Percentiles rank a stretch among this genome's conserved stretches.
phyloP scores from a whole-genome alignment of 2,797 vertebrate species.

The Nannoperca obscura region DNA sequence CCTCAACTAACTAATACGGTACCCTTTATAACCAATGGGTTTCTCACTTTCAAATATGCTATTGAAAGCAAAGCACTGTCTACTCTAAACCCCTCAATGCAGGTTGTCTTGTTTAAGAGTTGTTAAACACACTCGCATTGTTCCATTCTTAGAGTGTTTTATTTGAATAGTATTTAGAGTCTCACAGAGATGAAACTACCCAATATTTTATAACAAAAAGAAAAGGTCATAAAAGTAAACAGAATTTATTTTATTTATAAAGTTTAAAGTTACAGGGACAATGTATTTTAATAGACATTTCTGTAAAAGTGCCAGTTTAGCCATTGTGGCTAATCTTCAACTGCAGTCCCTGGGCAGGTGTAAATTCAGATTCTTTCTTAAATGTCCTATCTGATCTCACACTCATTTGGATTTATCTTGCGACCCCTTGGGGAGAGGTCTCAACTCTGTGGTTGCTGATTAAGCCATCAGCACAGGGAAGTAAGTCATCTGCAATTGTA shows the following conservation, averaged over 20 bases:
- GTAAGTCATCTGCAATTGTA: constrained; percentile 16
- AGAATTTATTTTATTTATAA: too few species aligned
- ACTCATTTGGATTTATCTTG: too few species aligned
- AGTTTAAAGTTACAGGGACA: too few species aligned
- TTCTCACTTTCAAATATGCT: constrained; percentile 1
- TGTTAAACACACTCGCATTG: background rate
- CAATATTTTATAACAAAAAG: background rate
- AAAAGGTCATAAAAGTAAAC: background rate
- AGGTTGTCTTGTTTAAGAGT: background rate
- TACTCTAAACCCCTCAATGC: background rate
- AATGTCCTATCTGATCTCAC: too few species aligned
- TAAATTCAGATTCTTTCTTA: too few species aligned
- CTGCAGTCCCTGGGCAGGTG: too few species aligned
- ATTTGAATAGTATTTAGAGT: background rate
- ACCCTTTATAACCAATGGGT: background rate
- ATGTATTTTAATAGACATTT: too few species aligned
- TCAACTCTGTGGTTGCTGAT: background rate
- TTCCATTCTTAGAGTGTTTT: background rate
- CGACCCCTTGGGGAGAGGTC: background rate
- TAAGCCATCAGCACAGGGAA: background rate
- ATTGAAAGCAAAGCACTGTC: background rate
- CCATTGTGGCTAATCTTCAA: too few species aligned
- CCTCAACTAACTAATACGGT: background rate
- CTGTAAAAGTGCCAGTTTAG: too few species aligned
- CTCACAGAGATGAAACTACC: background rate